Base-by-base conservation (phyloP, 2,113 vertebrate species). In the Gambusia holbrooki region DNA sequence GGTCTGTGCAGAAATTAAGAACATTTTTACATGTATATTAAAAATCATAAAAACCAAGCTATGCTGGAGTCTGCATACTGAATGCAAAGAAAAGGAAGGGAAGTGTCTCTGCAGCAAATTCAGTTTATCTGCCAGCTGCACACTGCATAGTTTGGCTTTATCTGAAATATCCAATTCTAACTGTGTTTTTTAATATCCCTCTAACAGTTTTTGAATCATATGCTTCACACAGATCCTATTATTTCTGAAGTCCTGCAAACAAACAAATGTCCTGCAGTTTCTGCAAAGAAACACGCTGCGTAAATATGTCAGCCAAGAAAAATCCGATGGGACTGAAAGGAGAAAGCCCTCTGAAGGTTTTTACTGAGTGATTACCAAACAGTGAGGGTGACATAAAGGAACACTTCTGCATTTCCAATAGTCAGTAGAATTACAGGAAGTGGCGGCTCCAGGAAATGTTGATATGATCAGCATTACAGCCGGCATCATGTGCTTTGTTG, bases 161-260 rank as follows among this genome's bases (percentile, higher is more conserved):
- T 17, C 51, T 58, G 25, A 58, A 7, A 58, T 54, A 58, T 58
- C 25, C 25, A 10, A n/a, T 58, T 58, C 10, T 58, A 11, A n/a
- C 51, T 22, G 40, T 10, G 40, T 29, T 37, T 27, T 30, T 48
- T 60, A 35, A 27, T 32, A 42, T 29, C 40, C n/a, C 35, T 69
- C 27, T 30, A 60, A 69, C 42, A 69, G 69, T 17, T 74, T 54
- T 29, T 7, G 63, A 14, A 14, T 42, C 62, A 12, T 15, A 68
- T 25, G 22, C 69, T 64, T 22, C 51, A 10, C 51, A 68, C 11
- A 35, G 32, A 35, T n/a, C 30, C 28, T 48, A 30, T 42, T 12
- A 35, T 62, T 69, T 65, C 30, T 19, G 30, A 65, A 67, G 58
- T 63, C 37, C 42, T 65, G 25, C 64, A 69, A 17, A 51, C 6